Base-by-base conservation (phyloP, 2,888 invertebrate genomes). In the Chirona hameri region DNA sequence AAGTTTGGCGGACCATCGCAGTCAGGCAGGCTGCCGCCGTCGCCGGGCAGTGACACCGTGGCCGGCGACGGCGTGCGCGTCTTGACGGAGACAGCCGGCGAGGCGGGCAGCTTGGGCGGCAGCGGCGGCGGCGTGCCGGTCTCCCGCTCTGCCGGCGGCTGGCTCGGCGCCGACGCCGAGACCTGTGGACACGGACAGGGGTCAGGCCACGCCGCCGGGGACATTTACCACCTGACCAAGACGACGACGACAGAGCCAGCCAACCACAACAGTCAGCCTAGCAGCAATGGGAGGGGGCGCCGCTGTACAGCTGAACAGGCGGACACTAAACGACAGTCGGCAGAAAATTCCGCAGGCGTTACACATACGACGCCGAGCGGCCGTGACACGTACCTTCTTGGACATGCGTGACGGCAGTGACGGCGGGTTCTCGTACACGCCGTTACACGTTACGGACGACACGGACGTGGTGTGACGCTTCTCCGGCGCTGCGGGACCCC, bases 71-170 rank as follows among this genome's bases (percentile, higher is more conserved):
- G 39, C 9, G 46, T 46, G 46, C 76, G 46, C 76, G 46, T 76
- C 46, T 24, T 46, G 1, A 46, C 46, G 21, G 76, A 76, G 39
- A 46, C 46, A 21, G 76, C 76, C 14, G 76, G 76, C 39, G 76
- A 76, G 39, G 76, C 76, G 24, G 76, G 76, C 76, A 76, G 46
- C 46, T 76, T 76, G 46, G 76, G 76, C 46, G 76, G 76, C 76
- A 76, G 46, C 76, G 76, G 76, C 46, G 46, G 76, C 76, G 76
- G 76, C 46, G 76, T 76, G 24, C 24, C 76, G 39, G 24, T 24
- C 39, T 39, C 46, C 24, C 76, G 39, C 14, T 76, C 76, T 0
- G 39, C 39, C 21, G 24, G 2, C 7, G 39, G 39, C 9, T 14
- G 10, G 0, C 15, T 9, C 46, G 24, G 46, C 76, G 76, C 76